Evolutionary conservation across 2,113 vertebrate species (phyloP).

Genomic region (Megaceryle maxima): DNA sequence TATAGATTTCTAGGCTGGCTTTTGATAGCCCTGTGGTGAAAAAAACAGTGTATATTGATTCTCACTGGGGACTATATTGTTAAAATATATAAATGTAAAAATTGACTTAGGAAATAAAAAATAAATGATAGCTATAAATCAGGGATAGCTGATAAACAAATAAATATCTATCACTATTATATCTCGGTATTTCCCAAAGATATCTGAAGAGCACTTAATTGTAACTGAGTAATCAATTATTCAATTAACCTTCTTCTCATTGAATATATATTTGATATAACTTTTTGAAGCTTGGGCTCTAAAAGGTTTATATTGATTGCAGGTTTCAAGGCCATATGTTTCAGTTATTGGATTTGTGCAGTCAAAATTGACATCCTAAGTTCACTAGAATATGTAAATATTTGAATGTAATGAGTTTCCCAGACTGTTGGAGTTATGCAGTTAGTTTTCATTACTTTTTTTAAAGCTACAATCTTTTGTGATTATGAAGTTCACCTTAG

Average conservation of each 20-base stretch:
- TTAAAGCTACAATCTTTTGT: conserved; percentile 5
- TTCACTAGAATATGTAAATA: conserved; percentile 66
- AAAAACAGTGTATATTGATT: neutral
- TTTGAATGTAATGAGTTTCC: conserved; percentile 59
- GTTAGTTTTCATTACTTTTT: conserved; percentile 46
- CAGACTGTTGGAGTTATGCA: neutral
- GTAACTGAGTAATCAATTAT: conserved; percentile 78
- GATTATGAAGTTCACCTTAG: neutral
- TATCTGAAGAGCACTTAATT: conserved; percentile 77
- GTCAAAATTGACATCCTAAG: conserved; percentile 60
- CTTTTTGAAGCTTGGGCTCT: conserved; percentile 73
- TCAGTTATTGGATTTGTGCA: conserved; percentile 70
- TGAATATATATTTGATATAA: conserved; percentile 77
- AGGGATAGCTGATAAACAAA: conserved; percentile 64
- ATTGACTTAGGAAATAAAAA: conserved; percentile 64
- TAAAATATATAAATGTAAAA: conserved; percentile 65
- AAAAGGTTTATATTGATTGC: conserved; percentile 78
- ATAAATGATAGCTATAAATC: conserved; percentile 62
- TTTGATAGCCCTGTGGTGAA: neutral
- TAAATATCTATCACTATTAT: conserved; percentile 71
- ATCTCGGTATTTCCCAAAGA: conserved; percentile 70
- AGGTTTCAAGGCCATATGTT: conserved; percentile 74
- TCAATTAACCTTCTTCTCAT: conserved; percentile 80
- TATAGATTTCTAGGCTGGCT: conserved; percentile 9
- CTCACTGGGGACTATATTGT: neutral